Evolutionary conservation across 2,888 invertebrate species (phyloP).

Genomic region (Meloe dianella): DNA sequence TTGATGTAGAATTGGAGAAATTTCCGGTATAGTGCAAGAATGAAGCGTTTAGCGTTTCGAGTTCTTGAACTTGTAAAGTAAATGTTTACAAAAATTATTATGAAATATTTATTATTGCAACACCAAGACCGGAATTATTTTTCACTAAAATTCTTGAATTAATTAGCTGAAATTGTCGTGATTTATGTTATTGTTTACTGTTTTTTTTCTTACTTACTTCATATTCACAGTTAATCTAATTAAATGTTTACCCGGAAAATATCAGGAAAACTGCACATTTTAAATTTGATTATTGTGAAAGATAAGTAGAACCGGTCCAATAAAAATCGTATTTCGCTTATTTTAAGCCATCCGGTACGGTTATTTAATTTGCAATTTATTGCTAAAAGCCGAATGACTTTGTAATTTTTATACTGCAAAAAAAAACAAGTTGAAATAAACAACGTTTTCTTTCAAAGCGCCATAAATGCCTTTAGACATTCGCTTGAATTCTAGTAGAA

Average conservation of each 20-base stretch:
- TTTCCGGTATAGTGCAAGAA: neutral
- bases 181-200: no score
- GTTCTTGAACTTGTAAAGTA: conserved; percentile 10
- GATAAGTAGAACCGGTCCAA: conserved; percentile 17
- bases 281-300: neutral
- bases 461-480: conserved; percentile 6
- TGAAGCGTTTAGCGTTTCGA: neutral
- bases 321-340: conserved; percentile 4
- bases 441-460: conserved; percentile 15
- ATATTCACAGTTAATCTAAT: no score
- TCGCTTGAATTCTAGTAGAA: no score
- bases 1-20: no score
- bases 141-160: neutral
- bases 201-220: no score
- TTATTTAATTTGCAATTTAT: neutral
- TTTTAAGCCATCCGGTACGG: neutral
- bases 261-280: neutral
- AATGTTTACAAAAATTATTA: conserved; percentile 14
- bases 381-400: neutral
- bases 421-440: neutral
- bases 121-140: conserved; percentile 8
- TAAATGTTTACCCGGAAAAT: no score
- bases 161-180: no score
- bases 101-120: conserved; percentile 12
- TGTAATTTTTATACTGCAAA: no score